Evolutionary conservation across 2,113 vertebrate species (phyloP).

Genomic region (Erinaceus europaeus): DNA sequence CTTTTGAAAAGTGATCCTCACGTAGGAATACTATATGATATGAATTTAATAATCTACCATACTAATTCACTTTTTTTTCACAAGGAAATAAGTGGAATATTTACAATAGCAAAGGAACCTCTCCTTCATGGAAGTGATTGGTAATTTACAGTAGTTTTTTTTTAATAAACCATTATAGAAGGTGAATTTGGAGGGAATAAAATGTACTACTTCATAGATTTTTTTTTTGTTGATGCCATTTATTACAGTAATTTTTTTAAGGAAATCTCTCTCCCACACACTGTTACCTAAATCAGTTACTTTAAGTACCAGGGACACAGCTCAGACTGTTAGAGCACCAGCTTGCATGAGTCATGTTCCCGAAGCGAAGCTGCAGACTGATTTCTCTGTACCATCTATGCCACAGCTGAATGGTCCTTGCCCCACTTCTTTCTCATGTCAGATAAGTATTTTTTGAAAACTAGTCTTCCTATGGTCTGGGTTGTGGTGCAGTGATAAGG

Average conservation of each 20-base stretch:
- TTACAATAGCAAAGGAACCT: neutral
- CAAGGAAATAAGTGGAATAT: neutral
- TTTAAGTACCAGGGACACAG: too few relatives aligned
- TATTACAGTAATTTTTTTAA: neutral
- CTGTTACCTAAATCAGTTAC: too few relatives aligned
- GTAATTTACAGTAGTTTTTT: neutral
- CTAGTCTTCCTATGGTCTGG: too few relatives aligned
- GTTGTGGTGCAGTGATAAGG: too few relatives aligned
- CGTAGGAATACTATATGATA: neutral
- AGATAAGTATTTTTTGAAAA: too few relatives aligned
- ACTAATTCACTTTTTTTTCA: neutral
- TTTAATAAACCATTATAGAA: neutral
- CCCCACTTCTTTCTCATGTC: too few relatives aligned
- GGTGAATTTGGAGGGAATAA: slow-evolving; percentile 8
- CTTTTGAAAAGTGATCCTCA: slow-evolving; percentile 45
- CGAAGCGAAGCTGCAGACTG: too few relatives aligned
- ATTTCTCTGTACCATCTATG: too few relatives aligned
- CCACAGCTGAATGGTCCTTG: too few relatives aligned
- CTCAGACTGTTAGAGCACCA: too few relatives aligned
- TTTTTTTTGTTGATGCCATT: neutral
- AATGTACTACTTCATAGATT: neutral
- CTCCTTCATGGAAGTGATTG: neutral
- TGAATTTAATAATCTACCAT: slow-evolving; percentile 40
- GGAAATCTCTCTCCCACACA: neutral
- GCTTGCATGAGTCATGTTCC: too few relatives aligned